Evolutionary conservation across 2,888 invertebrate genomes (phyloP), one percentile per base, ranked within the genome.

Genomic region (Dioctria rufipes): DNA sequence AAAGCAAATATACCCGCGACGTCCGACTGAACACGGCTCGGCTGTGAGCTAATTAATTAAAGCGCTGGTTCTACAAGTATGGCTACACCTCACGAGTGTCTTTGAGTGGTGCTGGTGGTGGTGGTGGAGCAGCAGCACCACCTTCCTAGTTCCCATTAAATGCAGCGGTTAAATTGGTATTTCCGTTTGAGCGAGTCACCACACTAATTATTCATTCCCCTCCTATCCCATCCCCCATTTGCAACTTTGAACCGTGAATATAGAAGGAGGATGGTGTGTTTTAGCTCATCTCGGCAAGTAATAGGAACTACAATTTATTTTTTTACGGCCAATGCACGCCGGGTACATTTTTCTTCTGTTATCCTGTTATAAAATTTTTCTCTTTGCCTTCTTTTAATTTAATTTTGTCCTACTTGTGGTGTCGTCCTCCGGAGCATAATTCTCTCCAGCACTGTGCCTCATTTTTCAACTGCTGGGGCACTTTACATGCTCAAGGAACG

Each of bases 401-500:
- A 39, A 75, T 75, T 75, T 43, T 75, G 75, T 61, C 61, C 75
- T 75, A 75, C 60, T 75, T 75, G n/a, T 60, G 13, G 60, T 75
- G 75, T 75, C 61, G 61, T 75, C 60, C 75, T 75, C 69, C 49
- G 39, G 79, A 54, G 66, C 51, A 58, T 67, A 79, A 79, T 79
- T 79, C 58, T 69, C 54, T 39, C 51, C 65, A 25, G 25, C 25
- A 67, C 43, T 63, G 79, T 42, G 66, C 65, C 66, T 79, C 79
- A 79, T 79, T 79, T 79, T 79, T 79, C 79, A 79, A 54, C 79
- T 39, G 46, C 39, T n/a, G 42, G 58, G 25, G 46, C 58, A 80
- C 43, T 80, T 75, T 80, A 77, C 77, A 58, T 77, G 66, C 77
- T 67, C 60, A 77, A 65, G 60, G 65, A 66, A 66, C 58, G 75